Evolutionary conservation across 2,113 vertebrate species (phyloP), one percentile per base, ranked within the genome.

Genomic region (Corythoichthys haematopterus): DNA sequence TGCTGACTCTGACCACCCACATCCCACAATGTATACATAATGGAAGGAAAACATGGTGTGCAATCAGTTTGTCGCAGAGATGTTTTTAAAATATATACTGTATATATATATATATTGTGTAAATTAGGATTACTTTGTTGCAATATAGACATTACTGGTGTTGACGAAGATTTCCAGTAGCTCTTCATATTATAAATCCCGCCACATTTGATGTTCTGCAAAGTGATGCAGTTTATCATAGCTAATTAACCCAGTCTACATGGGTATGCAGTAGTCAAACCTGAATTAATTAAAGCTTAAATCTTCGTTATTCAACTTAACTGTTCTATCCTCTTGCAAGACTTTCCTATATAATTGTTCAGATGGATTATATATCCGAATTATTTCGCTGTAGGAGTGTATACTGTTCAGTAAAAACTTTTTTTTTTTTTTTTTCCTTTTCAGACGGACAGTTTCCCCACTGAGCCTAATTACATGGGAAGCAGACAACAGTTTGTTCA

Each of bases 401-500:
- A 82, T 92, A 86, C 90, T 90, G 87, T 91, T 89, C 88, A 92
- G 91, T 88, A 92, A 88, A 90, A 94, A 92, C 93, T 92, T 93
- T 92, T 90, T 92, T 89, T 80, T 58, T 88, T 55, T 78, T 89
- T 77, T 66, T 80, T 69, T 82, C 70, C 91, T 96, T 93, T 91
- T 84, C 94, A 99, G 97, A 98, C 96, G 93, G 97, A 99, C 94
- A 98, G 95, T 96, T 99, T 99, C 93, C 95, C 96, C 93, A 93
- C 95, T 91, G 96, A 99, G 95, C 93, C 97, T 95, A 98, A 97
- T 97, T 98, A 99, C 93, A 97, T 98, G 95, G 95, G 95, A 90
- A 97, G 95, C 94, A 97, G 97, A 93, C 97, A 99, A 93, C 97
- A 98, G 94, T 99, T 98, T 97, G 96, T 99, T 94, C 97, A 98